These are phyloP conservation scores for Hemithea aestivaria DNA, from an alignment of 2,888 invertebrate genomes.

Conservation along the genomic window DNA sequence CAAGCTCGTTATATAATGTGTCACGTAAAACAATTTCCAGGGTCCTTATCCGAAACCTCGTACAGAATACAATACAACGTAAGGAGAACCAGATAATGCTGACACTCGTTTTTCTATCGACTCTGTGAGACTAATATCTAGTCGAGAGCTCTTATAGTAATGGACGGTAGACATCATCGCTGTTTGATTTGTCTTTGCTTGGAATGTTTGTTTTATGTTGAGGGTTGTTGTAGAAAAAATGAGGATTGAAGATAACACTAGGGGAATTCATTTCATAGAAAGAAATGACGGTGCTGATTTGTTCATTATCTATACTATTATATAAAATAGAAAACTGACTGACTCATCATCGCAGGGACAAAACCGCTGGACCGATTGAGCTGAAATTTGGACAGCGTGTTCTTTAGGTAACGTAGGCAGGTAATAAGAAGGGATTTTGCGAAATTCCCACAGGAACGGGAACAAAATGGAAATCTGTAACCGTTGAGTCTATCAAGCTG, in stretches of 20 bases:
- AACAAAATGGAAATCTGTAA: too few relatives aligned
- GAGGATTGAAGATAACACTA: constrained; percentile 2
- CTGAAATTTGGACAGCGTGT: too few relatives aligned
- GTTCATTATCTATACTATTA: too few relatives aligned
- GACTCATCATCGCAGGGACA: too few relatives aligned
- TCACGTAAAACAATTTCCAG: constrained; percentile 66
- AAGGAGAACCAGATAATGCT: constrained; percentile 20
- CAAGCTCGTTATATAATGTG: constrained; percentile 52
- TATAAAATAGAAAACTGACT: too few relatives aligned
- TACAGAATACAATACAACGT: constrained; percentile 47
- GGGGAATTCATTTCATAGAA: too few relatives aligned
- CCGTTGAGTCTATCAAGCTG: too few relatives aligned
- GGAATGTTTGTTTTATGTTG: constrained; percentile 20
- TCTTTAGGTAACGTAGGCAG: too few relatives aligned
- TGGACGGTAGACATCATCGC: constrained; percentile 22
- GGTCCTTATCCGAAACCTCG: constrained; percentile 51
- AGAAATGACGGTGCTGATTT: too few relatives aligned
- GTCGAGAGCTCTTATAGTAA: constrained; percentile 12
- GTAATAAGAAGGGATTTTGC: too few relatives aligned
- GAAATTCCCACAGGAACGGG: too few relatives aligned
- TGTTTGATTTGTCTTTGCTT: constrained; percentile 23
- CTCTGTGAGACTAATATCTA: constrained; percentile 4
- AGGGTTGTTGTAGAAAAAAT: constrained; percentile 14
- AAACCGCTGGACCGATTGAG: too few relatives aligned
- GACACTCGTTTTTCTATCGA: constrained; percentile 17